phyloP scores from a whole-genome alignment of 2,888 invertebrate species.

The Notodonta dromedarius region DNA sequence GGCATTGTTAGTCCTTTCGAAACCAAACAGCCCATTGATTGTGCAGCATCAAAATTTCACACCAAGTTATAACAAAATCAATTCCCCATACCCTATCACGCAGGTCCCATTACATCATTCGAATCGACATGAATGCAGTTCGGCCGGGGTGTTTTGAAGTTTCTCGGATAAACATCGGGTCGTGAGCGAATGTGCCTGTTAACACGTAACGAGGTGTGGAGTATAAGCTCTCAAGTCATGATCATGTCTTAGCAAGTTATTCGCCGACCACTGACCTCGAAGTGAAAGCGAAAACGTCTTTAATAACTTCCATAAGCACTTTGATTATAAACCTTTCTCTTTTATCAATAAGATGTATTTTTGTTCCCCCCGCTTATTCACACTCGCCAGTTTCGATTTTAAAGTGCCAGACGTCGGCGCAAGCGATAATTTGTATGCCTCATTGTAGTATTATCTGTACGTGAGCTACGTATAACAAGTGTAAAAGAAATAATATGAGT shows the following conservation, averaged over 20 bases:
- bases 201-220: slow-evolving; percentile 84
- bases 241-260: slow-evolving; percentile 82
- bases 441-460: slow-evolving; percentile 81
- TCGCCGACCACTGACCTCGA: slow-evolving; percentile 79
- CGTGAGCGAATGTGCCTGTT: slow-evolving; percentile 83
- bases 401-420: slow-evolving; percentile 65
- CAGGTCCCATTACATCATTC: slow-evolving; percentile 67
- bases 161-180: slow-evolving; percentile 78
- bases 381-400: slow-evolving; percentile 60
- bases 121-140: slow-evolving; percentile 60
- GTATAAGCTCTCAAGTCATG: slow-evolving; percentile 82
- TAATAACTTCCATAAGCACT: slow-evolving; percentile 23
- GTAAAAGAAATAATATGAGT: slow-evolving; percentile 65
- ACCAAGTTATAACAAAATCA: slow-evolving; percentile 19
- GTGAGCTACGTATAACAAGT: slow-evolving; percentile 76
- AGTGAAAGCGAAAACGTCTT: slow-evolving; percentile 57
- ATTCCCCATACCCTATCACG: slow-evolving; percentile 52
- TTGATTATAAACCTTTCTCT: slow-evolving; percentile 41
- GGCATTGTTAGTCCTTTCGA: background rate
- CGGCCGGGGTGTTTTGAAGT: slow-evolving; percentile 67
- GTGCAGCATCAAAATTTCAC: slow-evolving; percentile 4
- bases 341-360: slow-evolving; percentile 34
- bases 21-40: background rate
- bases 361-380: slow-evolving; percentile 19
- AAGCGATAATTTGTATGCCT: slow-evolving; percentile 82